Evolutionary conservation across 2,888 invertebrate species (phyloP).

Genomic region (Pemphredon lugubris): DNA sequence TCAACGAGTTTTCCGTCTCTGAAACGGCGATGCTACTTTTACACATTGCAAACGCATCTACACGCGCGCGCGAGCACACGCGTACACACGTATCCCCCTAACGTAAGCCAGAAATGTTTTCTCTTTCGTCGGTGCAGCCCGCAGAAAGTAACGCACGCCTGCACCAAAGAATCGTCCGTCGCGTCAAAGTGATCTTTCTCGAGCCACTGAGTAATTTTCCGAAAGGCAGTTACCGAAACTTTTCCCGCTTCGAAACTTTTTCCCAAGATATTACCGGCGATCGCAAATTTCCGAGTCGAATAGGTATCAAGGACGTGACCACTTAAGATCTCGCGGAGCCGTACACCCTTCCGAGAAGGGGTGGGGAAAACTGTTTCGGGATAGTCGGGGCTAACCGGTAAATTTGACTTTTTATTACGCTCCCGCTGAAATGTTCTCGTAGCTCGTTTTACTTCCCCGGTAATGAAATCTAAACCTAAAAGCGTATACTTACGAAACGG

Average conservation of each 20-base stretch:
- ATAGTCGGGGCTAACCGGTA: neutral
- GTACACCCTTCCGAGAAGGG: no score
- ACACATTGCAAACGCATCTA: conserved; percentile 9
- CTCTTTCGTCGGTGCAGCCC: conserved; percentile 13
- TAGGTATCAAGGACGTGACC: conserved; percentile 35
- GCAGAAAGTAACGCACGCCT: neutral
- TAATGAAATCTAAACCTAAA: no score
- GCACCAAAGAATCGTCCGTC: conserved; percentile 35
- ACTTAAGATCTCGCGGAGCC: neutral
- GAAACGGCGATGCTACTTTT: conserved; percentile 42
- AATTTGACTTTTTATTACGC: conserved; percentile 8
- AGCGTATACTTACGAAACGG: no score
- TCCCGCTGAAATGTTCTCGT: neutral
- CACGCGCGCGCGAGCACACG: neutral
- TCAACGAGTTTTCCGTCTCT: conserved; percentile 60
- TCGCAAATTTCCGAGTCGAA: conserved; percentile 35
- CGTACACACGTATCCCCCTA: conserved; percentile 13
- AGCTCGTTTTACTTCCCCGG: neutral
- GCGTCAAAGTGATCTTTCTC: conserved; percentile 55
- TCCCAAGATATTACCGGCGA: conserved; percentile 7
- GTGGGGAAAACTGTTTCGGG: neutral
- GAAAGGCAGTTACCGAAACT: conserved; percentile 39
- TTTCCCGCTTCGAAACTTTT: conserved; percentile 14
- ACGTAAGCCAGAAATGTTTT: conserved; percentile 17
- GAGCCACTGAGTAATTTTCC: conserved; percentile 43